A percentile compares a stretch with the other conserved stretches of the same genome.
Conservation (phyloP, 2,888 invertebrate species). For the Amphipyra berbera region DNA sequence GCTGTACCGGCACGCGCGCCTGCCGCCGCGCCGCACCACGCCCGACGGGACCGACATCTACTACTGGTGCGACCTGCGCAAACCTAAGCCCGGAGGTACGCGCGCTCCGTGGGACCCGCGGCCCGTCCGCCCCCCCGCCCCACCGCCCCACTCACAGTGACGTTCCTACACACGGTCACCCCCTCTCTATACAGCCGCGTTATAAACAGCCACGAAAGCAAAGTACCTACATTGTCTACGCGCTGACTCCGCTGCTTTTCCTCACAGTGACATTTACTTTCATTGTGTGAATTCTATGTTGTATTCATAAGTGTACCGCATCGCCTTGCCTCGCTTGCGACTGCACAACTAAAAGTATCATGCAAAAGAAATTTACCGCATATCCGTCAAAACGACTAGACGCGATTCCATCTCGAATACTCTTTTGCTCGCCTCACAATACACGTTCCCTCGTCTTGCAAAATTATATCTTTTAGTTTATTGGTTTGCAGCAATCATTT, state of each 20-base stretch:
- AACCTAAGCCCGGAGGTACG: constrained; percentile 86
- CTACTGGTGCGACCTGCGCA: constrained; percentile 95
- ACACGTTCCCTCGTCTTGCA: not conserved
- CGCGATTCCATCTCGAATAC: constrained; percentile 23
- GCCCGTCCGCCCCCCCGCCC: not conserved
- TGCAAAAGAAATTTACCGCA: not conserved
- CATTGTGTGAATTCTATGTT: not conserved
- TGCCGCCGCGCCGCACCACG: constrained; percentile 93
- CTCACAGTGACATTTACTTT: no score
- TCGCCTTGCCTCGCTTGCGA: constrained; percentile 8
- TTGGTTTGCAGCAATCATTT: not conserved
- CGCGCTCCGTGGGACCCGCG: constrained; percentile 11
- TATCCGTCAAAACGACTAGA: constrained; percentile 38
- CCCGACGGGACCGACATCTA: constrained; percentile 96
- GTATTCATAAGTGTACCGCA: not conserved
- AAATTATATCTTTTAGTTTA: not conserved
- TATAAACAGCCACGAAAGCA: no score
- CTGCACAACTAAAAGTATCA: not conserved
- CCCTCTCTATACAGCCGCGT: no score
- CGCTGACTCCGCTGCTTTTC: no score
- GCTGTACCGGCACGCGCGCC: constrained; percentile 73
- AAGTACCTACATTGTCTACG: no score
- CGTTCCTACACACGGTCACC: no score
- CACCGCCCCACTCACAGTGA: not conserved
- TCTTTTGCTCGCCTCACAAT: not conserved